Evolutionary conservation across 2,888 invertebrate genomes (phyloP).

Genomic region (Luperina testacea): DNA sequence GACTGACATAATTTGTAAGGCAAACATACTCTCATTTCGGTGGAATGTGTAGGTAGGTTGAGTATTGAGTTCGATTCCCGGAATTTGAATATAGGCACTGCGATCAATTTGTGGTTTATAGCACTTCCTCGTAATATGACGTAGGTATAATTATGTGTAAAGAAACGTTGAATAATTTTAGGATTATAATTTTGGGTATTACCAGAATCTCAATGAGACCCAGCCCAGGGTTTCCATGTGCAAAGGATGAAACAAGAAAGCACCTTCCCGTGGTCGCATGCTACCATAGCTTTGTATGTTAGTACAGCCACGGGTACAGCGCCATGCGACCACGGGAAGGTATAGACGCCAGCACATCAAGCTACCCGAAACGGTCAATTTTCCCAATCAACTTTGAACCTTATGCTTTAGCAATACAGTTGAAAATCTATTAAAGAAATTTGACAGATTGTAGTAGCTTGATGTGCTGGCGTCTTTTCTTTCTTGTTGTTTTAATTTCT

Average conservation of each 20-base stretch:
- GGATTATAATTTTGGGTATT: background rate
- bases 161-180: background rate
- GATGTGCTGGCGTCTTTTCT: too few relatives aligned
- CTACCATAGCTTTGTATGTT: too few relatives aligned
- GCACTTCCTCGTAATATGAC: background rate
- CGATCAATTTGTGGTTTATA: background rate
- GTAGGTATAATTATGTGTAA: background rate
- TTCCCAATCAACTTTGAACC: too few relatives aligned
- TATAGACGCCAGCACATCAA: too few relatives aligned
- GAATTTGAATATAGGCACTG: background rate
- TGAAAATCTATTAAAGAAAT: too few relatives aligned
- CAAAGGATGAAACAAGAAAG: background rate
- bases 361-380: too few relatives aligned
- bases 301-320: too few relatives aligned
- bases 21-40: slow-evolving; percentile 50
- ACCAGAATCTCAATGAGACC: background rate
- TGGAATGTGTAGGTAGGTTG: background rate
- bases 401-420: too few relatives aligned
- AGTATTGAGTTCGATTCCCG: background rate
- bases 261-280: too few relatives aligned
- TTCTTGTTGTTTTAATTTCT: background rate
- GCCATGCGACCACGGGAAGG: too few relatives aligned
- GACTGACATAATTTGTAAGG: slow-evolving; percentile 35
- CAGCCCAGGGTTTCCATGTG: background rate
- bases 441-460: too few relatives aligned